phyloP scores from a whole-genome alignment of 2,797 vertebrate genomes.

The Echeneis naucrates region DNA sequence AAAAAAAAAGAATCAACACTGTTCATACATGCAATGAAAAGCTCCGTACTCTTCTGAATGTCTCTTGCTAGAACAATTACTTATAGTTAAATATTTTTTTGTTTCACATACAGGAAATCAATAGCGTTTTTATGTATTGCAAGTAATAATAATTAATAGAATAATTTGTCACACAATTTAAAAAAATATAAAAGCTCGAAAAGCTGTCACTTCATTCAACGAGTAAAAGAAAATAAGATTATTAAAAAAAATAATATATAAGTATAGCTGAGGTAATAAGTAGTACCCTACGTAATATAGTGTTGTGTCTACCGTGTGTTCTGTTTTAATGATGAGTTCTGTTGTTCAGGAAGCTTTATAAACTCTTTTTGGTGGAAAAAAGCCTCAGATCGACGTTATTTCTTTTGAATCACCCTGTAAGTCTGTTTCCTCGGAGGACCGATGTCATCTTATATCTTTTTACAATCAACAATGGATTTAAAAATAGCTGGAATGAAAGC shows the following conservation, averaged over 20 bases:
- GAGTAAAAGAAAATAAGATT: conserved; percentile 48
- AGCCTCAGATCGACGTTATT: conserved; percentile 27
- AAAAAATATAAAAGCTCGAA: conserved; percentile 70
- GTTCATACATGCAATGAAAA: conserved; percentile 78
- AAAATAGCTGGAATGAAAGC: conserved; percentile 42
- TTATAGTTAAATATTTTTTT: conserved; percentile 73
- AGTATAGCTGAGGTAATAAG: conserved; percentile 83
- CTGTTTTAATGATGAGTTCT: conserved; percentile 62
- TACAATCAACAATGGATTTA: conserved; percentile 57
- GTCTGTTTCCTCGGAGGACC: conserved; percentile 57
- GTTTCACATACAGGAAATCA: conserved; percentile 72
- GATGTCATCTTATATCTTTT: conserved; percentile 12
- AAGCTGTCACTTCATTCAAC: conserved; percentile 79
- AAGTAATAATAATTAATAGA: conserved; percentile 67
- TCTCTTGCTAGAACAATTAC: conserved; percentile 69
- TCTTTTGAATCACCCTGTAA: conserved; percentile 37
- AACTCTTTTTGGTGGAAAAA: conserved; percentile 55
- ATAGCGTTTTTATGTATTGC: conserved; percentile 64
- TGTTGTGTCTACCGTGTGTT: conserved; percentile 76
- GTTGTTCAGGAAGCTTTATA: conserved; percentile 57
- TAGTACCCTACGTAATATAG: conserved; percentile 73
- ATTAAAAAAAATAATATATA: conserved; percentile 51
- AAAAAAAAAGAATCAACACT: conserved; percentile 41
- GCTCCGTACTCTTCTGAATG: conserved; percentile 68
- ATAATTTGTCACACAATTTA: conserved; percentile 70